Conservation (phyloP, 2,113 vertebrate genomes). For the Crypturellus undulatus region DNA sequence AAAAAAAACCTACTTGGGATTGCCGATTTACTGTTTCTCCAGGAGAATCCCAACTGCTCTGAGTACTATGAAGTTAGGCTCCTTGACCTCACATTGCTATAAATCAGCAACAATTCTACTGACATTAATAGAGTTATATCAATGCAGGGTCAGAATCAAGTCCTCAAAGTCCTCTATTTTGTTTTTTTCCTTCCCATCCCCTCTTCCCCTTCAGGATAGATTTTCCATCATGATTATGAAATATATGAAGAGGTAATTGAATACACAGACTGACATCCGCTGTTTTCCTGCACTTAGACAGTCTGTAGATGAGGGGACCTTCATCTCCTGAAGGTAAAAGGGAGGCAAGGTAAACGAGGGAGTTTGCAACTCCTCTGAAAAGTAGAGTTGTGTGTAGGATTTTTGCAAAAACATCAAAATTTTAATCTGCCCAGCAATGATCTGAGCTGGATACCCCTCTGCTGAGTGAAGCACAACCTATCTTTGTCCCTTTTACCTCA, state of each 20-base stretch:
- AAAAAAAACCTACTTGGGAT: neutral
- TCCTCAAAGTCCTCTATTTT: neutral
- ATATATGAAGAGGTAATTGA: rapidly evolving
- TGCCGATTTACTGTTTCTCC: neutral
- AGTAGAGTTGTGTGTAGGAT: neutral
- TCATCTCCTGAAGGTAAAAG: neutral
- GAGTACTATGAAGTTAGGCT: neutral
- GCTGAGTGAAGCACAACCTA: neutral
- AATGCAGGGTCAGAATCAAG: neutral
- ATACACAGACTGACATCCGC: neutral
- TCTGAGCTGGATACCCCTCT: conserved; percentile 4
- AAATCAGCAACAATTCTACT: neutral
- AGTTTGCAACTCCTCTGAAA: neutral
- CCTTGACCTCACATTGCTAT: neutral
- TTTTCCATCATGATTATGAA: neutral
- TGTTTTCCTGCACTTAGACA: neutral
- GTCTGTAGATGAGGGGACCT: neutral
- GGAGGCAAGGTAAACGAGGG: neutral
- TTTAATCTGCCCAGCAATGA: neutral
- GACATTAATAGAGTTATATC: neutral
- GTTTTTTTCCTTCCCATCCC: too few relatives aligned
- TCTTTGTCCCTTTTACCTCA: neutral
- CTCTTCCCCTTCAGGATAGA: neutral
- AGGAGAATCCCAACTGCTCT: neutral
- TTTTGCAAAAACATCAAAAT: conserved; percentile 27